These are phyloP conservation scores for Alloscopus bannaensis DNA, from an alignment of 2,888 invertebrate species.

Conservation along the genomic window DNA sequence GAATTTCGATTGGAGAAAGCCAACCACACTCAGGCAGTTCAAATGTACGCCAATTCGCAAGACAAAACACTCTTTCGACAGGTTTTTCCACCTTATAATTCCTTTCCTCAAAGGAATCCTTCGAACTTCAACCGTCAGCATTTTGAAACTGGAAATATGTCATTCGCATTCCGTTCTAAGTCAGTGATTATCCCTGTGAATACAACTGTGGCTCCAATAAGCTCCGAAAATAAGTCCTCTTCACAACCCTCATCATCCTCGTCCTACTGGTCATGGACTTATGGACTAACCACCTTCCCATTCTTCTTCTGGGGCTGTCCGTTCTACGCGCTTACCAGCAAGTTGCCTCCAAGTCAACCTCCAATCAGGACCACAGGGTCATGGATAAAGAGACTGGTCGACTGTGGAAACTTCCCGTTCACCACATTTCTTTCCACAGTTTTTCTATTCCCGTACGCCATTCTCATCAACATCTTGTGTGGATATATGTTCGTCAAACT, in stretches of 20 bases:
- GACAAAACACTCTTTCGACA: too few relatives aligned
- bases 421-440: not conserved
- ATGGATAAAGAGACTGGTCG: conserved; percentile 55
- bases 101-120: not conserved
- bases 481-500: conserved; percentile 19
- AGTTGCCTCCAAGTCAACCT: not conserved
- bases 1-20: too few relatives aligned
- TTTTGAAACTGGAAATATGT: too few relatives aligned
- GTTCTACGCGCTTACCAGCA: conserved; percentile 39
- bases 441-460: conserved; percentile 22
- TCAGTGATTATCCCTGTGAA: conserved; percentile 15
- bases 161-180: conserved; percentile 5
- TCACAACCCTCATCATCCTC: not conserved
- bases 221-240: not conserved
- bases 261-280: conserved; percentile 64
- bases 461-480: conserved; percentile 13
- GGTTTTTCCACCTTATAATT: not conserved
- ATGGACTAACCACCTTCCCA: conserved; percentile 51
- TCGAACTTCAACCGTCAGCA: too few relatives aligned
- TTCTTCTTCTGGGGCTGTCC: conserved; percentile 66
- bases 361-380: conserved; percentile 19
- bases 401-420: conserved; percentile 21
- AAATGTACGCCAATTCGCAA: too few relatives aligned
- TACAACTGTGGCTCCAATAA: not conserved
- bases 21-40: too few relatives aligned